Conservation (phyloP, 2,888 invertebrate genomes). For the Eulithis prunata region DNA sequence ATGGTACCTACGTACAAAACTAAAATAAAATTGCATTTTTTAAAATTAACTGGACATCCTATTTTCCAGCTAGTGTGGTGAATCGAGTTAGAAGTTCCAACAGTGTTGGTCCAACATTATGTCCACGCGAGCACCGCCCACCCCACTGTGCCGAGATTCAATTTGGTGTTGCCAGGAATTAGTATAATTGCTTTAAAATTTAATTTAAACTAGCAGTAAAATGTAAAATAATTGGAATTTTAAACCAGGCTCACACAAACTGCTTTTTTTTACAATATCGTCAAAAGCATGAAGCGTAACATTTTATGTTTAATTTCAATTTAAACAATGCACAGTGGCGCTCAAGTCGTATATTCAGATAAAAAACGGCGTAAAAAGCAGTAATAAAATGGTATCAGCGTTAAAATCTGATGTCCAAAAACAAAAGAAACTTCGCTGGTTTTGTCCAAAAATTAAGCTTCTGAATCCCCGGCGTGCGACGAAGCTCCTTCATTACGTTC, state of each 20-base stretch:
- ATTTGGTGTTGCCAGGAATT: conserved; percentile 54
- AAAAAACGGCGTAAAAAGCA: conserved; percentile 21
- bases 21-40: not conserved
- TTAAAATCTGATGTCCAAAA: conserved; percentile 31
- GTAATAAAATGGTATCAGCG: conserved; percentile 32
- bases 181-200: conserved; percentile 54
- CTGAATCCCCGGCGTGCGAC: conserved; percentile 28
- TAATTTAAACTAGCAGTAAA: conserved; percentile 7
- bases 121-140: conserved; percentile 45
- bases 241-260: not conserved
- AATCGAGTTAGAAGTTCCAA: conserved; percentile 59
- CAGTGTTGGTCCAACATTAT: conserved; percentile 48
- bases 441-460: conserved; percentile 18
- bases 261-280: not conserved
- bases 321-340: conserved; percentile 15
- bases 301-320: conserved; percentile 21
- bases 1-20: too few relatives aligned
- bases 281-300: conserved; percentile 2
- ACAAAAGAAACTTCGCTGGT: conserved; percentile 26
- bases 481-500: conserved; percentile 31
- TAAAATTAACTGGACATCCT: conserved; percentile 6
- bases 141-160: conserved; percentile 53
- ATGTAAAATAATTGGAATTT: not conserved
- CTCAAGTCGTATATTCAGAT: conserved; percentile 20
- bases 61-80: conserved; percentile 43